phyloP scores from a whole-genome alignment of 2,113 vertebrate species.

The Trematomus loennbergii region DNA sequence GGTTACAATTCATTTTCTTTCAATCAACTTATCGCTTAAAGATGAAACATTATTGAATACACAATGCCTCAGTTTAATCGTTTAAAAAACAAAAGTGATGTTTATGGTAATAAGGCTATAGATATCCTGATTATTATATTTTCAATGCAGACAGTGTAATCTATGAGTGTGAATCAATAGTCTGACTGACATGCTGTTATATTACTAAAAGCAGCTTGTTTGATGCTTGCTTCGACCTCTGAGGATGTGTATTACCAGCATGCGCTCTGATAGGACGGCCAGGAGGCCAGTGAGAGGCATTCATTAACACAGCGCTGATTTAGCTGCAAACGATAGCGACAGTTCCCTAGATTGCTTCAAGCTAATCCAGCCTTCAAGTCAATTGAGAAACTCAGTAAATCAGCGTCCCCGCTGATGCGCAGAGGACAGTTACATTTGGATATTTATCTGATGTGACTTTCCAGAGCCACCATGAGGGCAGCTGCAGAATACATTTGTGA shows the following conservation, averaged over 20 bases:
- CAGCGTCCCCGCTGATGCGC: conserved; percentile 55
- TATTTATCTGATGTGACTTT: conserved; percentile 58
- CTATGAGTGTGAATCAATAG: not conserved
- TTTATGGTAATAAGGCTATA: no score
- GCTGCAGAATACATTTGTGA: conserved; percentile 39
- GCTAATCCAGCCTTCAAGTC: conserved; percentile 71
- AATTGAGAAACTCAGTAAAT: conserved; percentile 65
- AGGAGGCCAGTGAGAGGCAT: conserved; percentile 27
- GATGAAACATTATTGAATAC: no score
- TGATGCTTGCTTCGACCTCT: conserved; percentile 46
- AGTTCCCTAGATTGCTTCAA: conserved; percentile 67
- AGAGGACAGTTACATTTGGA: conserved; percentile 57
- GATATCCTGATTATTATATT: no score
- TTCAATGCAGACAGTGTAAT: not conserved
- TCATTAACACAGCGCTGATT: conserved; percentile 67
- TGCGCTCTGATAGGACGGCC: conserved; percentile 39
- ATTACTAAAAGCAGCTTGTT: conserved; percentile 32
- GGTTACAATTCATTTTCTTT: not conserved
- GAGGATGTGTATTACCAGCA: conserved; percentile 30
- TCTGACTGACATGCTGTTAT: conserved; percentile 14
- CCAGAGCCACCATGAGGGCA: conserved; percentile 29
- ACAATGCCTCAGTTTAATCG: not conserved
- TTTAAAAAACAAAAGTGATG: not conserved
- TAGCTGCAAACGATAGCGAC: conserved; percentile 67
- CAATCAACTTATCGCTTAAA: not conserved